These are phyloP conservation scores for Cynodonichthys magdalenae DNA, from an alignment of 2,797 vertebrate species.

Conservation along the genomic window DNA sequence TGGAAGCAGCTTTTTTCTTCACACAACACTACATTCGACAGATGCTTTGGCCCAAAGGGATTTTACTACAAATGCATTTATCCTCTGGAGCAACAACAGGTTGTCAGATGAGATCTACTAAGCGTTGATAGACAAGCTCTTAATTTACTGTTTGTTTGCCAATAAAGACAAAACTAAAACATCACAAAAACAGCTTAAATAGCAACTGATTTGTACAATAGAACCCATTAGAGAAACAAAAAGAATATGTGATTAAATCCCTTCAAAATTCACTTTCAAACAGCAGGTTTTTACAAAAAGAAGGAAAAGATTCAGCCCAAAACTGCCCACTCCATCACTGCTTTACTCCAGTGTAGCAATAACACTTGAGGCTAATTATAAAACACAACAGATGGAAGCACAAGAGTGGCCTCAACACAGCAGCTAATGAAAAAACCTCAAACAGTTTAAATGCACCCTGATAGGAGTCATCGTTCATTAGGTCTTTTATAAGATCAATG, in stretches of 20 bases:
- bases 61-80: background rate
- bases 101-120: background rate
- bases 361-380: background rate
- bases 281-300: no score
- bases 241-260: no score
- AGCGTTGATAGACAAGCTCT: background rate
- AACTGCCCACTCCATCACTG: background rate
- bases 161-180: background rate
- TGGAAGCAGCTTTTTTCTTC: slow-evolving; percentile 5
- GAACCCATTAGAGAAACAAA: no score
- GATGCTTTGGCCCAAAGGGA: background rate
- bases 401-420: slow-evolving; percentile 5
- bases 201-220: no score
- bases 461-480: background rate
- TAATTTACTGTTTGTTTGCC: background rate
- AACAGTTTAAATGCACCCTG: slow-evolving; percentile 11
- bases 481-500: slow-evolving; percentile 6
- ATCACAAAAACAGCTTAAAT: no score
- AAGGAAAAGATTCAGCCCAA: no score
- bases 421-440: background rate
- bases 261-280: no score
- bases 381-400: slow-evolving; percentile 6
- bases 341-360: background rate
- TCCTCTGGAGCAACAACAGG: slow-evolving; percentile 5
- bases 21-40: slow-evolving; percentile 1